Percentiles rank a stretch among this genome's conserved stretches.
Conservation (phyloP, 2,797 vertebrate species). For the Pipistrellus kuhlii region DNA sequence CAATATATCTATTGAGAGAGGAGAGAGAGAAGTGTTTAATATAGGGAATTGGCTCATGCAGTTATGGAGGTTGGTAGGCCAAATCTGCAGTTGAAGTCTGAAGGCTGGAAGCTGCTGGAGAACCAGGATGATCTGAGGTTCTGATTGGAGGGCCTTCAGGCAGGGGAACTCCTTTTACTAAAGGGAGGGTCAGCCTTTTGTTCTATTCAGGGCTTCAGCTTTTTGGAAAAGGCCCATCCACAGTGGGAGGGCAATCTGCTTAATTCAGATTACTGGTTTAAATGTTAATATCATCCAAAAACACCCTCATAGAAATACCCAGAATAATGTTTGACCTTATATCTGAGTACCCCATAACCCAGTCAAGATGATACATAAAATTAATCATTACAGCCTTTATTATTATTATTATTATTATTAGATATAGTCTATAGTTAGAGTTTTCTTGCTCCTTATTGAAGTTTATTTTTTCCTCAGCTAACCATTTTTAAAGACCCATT, state of each 20-base stretch:
- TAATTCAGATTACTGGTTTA: neutral
- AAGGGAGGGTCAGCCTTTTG: neutral
- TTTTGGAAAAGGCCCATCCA: neutral
- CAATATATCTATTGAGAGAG: neutral
- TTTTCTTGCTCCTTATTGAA: conserved; percentile 41
- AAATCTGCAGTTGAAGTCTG: neutral
- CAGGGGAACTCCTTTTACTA: neutral
- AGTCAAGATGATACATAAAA: neutral
- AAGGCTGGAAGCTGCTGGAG: neutral
- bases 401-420: neutral
- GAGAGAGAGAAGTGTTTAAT: neutral
- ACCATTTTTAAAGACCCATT: neutral
- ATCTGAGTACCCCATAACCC: neutral
- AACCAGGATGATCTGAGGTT: neutral
- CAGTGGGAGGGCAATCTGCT: neutral
- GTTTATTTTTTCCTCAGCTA: conserved; percentile 9
- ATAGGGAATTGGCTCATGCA: neutral
- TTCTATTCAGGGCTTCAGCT: neutral
- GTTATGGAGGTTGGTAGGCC: neutral
- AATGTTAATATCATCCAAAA: neutral
- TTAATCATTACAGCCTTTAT: neutral
- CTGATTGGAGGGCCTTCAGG: neutral
- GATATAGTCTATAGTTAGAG: neutral
- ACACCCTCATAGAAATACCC: neutral
- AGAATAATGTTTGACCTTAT: neutral